Percentiles rank a stretch among this genome's conserved stretches.
phyloP scores from a whole-genome alignment of 23 tunicate genomes.

The Diplosoma virens region DNA sequence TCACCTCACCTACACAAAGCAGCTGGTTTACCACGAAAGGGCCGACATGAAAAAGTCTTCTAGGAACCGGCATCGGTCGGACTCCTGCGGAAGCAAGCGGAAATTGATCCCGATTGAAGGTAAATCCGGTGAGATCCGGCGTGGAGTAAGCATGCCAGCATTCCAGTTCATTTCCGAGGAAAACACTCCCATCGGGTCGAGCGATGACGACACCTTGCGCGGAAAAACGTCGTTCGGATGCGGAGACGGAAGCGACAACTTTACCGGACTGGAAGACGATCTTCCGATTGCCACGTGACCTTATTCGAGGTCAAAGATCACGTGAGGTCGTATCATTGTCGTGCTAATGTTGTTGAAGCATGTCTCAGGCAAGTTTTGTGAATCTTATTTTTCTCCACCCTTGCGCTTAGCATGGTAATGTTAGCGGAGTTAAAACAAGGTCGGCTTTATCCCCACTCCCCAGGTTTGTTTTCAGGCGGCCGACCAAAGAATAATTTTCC shows the following conservation, averaged over 20 bases:
- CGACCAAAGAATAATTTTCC: no score
- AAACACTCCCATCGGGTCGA: background rate
- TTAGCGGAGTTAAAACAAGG: no score
- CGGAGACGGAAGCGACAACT: constrained; percentile 50
- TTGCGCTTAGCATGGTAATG: no score
- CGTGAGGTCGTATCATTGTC: no score
- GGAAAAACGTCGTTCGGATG: constrained; percentile 36
- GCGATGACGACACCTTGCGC: background rate
- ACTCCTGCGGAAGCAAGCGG: background rate
- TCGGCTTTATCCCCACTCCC: no score
- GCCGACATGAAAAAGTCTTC: constrained; percentile 13
- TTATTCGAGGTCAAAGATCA: no score
- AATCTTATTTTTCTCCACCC: no score
- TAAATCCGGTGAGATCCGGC: background rate
- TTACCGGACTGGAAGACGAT: constrained; percentile 62
- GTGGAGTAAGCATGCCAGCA: constrained; percentile 43
- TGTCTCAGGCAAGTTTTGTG: no score
- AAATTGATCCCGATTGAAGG: background rate
- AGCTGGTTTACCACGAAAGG: constrained; percentile 34
- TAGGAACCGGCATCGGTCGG: constrained; percentile 46
- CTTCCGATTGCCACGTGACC: no score
- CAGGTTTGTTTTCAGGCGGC: no score
- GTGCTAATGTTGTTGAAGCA: no score
- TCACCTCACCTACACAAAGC: constrained; percentile 6
- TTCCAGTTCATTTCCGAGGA: constrained; percentile 34